Base-by-base conservation (phyloP, 2,888 invertebrate species). In the Ametastegia equiseti region DNA sequence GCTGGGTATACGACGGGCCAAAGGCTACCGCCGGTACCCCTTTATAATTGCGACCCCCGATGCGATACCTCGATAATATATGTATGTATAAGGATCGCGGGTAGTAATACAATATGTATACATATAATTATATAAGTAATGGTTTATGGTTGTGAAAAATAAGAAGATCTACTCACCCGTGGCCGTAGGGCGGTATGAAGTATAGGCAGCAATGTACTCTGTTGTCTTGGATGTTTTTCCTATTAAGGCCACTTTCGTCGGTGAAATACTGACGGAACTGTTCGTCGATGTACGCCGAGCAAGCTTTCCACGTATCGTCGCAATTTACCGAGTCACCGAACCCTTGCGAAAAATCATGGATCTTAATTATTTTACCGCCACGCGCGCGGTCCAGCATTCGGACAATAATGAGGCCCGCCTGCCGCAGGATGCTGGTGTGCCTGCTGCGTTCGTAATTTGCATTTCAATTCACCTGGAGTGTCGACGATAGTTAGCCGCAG, bases 181-280 rank as follows among this genome's bases (percentile, higher is more conserved):
- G 98, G 11, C 98, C 98, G 94, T 97, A 98, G 1, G 98, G 98
- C 60, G 98, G 98, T 83, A 98, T 96, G 92, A 98, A 98, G 91
- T 98, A 98, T 73, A 98, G 94, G 91, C 97, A 98, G 92, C 98
- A 98, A 90, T 99, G 98, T 13, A 99, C 98, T 83, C 99, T 94
- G 92, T 98, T 98, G 92, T 99, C 99, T 89, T 97, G 96, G 91
- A 98, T 98, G 91, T 98, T 98, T 89, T 98, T 94, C 81, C 99
- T 93, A 92, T 99, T 98, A 39, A 99, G 93, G 36, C 98, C 98
- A 91, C 98, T 98, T 92, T 99, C 99, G 88, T 98, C 98, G 1
- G 96, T 97, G 90, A 97, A 94, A 87, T 94, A 95, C 84, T 94
- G 94, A 45, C 94, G 93, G 88, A 94, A 95, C 87, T 98, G 98